phyloP scores from a whole-genome alignment of 2,797 vertebrate genomes.

The Emys orbicularis region DNA sequence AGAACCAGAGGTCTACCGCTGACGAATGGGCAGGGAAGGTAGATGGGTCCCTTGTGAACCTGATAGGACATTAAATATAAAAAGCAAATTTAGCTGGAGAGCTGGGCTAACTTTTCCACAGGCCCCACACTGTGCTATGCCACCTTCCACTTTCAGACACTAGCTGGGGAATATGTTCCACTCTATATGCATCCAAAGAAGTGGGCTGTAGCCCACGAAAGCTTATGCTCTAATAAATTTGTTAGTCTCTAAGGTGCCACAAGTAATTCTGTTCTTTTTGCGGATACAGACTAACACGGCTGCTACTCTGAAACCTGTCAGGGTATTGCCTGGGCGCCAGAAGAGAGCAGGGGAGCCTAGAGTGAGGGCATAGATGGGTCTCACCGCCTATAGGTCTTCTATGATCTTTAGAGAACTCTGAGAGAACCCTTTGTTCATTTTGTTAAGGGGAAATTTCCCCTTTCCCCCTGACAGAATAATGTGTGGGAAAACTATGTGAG shows the following conservation, averaged over 20 bases:
- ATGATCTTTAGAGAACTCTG: background rate
- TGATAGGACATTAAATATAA: background rate
- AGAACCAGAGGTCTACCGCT: background rate
- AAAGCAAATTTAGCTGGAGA: background rate
- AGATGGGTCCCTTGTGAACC: background rate
- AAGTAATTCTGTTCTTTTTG: too few relatives aligned
- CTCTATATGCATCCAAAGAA: too few relatives aligned
- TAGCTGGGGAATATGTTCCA: too few relatives aligned
- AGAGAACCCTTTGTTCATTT: background rate
- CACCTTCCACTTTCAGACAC: background rate
- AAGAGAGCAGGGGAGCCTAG: background rate
- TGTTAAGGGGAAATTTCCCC: background rate
- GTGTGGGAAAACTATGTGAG: background rate
- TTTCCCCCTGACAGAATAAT: background rate
- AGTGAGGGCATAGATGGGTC: background rate
- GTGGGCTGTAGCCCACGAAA: too few relatives aligned
- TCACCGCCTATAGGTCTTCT: background rate
- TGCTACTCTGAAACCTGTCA: background rate
- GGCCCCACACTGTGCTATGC: background rate
- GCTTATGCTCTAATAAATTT: too few relatives aligned
- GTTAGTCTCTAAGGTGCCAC: too few relatives aligned
- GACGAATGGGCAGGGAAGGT: background rate
- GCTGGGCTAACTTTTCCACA: background rate
- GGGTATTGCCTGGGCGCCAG: background rate
- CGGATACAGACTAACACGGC: too few relatives aligned